A percentile compares a stretch with the other conserved stretches of the same genome.
These are phyloP conservation scores for Bucco capensis DNA, from an alignment of 2,113 vertebrate species.

Conservation along the genomic window DNA sequence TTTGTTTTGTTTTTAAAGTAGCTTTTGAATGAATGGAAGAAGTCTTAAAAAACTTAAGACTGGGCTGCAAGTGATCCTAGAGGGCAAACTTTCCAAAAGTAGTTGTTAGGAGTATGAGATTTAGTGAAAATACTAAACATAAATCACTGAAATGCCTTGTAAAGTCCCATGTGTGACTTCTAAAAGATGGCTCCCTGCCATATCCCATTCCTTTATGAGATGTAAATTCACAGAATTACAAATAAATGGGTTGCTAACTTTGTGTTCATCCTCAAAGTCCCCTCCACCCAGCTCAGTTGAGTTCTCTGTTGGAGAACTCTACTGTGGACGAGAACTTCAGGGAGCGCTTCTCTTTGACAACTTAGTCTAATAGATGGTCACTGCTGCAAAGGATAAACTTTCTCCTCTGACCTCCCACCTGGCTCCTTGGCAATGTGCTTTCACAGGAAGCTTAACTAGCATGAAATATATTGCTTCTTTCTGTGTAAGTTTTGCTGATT, in stretches of 20 bases:
- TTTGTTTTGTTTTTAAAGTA: neutral
- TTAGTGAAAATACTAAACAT: neutral
- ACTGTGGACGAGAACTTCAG: neutral
- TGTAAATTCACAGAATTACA: neutral
- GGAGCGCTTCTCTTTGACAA: neutral
- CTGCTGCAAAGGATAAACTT: neutral
- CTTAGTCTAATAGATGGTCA: neutral
- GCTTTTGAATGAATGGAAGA: neutral
- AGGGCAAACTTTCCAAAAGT: neutral
- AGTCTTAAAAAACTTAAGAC: neutral
- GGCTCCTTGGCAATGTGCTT: neutral
- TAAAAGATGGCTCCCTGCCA: neutral
- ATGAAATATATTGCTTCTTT: neutral
- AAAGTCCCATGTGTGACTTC: neutral
- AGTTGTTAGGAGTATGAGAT: neutral
- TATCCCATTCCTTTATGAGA: neutral
- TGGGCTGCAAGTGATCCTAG: neutral
- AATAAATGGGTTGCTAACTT: neutral
- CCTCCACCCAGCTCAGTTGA: neutral
- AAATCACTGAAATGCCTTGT: neutral
- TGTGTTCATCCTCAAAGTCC: neutral
- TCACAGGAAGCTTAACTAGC: neutral
- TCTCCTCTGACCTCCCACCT: neutral
- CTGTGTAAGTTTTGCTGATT: neutral
- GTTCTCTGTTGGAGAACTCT: neutral